Evolutionary conservation across 2,113 vertebrate species (phyloP).

Genomic region (Chlorocebus sabaeus): DNA sequence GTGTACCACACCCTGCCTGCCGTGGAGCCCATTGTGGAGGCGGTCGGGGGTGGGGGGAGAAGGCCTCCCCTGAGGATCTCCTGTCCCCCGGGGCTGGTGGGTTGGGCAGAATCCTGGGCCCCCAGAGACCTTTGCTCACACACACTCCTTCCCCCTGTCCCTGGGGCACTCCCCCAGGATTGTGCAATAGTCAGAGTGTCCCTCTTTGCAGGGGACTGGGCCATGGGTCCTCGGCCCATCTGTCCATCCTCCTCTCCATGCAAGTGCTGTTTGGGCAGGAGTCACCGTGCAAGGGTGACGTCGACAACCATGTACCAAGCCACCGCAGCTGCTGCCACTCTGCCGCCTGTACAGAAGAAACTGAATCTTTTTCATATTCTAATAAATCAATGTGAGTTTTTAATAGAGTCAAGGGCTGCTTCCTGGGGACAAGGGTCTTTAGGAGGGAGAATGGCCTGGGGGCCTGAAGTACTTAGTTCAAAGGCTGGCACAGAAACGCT

Average conservation of each 20-base stretch:
- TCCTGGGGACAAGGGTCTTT: slow-evolving; percentile 18
- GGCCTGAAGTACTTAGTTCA: background rate
- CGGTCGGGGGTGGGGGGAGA: background rate
- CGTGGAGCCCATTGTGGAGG: background rate
- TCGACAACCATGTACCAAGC: slow-evolving; percentile 64
- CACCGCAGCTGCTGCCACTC: slow-evolving; percentile 60
- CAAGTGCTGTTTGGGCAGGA: slow-evolving; percentile 77
- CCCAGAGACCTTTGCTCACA: slow-evolving; percentile 43
- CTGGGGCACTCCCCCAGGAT: slow-evolving; percentile 30
- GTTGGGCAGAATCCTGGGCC: background rate
- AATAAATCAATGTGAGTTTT: slow-evolving; percentile 88
- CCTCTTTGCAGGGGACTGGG: slow-evolving; percentile 33
- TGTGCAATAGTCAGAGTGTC: slow-evolving; percentile 70
- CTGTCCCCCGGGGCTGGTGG: background rate
- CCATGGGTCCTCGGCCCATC: accelerated
- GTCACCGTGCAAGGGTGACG: slow-evolving; percentile 68
- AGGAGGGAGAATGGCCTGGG: background rate
- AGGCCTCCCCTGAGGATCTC: background rate
- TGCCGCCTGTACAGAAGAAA: slow-evolving; percentile 81
- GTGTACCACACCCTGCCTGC: background rate
- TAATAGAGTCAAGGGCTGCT: slow-evolving; percentile 64
- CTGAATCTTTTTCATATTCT: slow-evolving; percentile 86
- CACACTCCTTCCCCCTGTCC: background rate
- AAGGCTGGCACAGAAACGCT: background rate
- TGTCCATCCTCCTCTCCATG: slow-evolving; percentile 19